These are phyloP conservation scores for Syrista parreyssii DNA, from an alignment of 2,888 invertebrate species.

Conservation along the genomic window DNA sequence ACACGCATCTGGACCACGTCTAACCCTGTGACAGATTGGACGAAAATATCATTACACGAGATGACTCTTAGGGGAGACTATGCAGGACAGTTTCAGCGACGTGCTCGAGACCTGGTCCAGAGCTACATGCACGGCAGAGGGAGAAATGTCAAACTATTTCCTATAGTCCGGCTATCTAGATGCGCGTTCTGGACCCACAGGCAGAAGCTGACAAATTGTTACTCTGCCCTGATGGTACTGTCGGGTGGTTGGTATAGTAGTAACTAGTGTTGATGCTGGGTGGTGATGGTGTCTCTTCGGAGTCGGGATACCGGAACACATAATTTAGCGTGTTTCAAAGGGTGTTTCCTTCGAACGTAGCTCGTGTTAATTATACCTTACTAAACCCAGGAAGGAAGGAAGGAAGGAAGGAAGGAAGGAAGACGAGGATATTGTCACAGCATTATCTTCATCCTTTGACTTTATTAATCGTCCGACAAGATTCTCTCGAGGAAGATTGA, in stretches of 20 bases:
- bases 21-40: not conserved
- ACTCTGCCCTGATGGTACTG: constrained; percentile 24
- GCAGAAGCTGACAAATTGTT: constrained; percentile 38
- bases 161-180: not conserved
- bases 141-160: constrained; percentile 20
- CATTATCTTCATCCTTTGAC: not conserved
- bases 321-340: constrained; percentile 31
- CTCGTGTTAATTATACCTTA: not conserved
- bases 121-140: not conserved
- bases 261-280: not conserved
- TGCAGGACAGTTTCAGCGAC: not conserved
- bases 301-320: constrained; percentile 37
- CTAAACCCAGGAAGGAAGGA: not conserved
- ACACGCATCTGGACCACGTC: not conserved
- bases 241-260: not conserved
- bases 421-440: not conserved
- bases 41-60: not conserved
- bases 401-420: too few relatives aligned
- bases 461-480: not conserved
- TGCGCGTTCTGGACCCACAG: not conserved
- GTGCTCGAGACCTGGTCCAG: not conserved
- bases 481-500: not conserved
- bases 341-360: not conserved
- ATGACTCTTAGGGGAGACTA: not conserved
- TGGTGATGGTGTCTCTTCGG: constrained; percentile 9